Conservation (phyloP, 2,888 invertebrate species). For the Drosophila neonasuta region DNA sequence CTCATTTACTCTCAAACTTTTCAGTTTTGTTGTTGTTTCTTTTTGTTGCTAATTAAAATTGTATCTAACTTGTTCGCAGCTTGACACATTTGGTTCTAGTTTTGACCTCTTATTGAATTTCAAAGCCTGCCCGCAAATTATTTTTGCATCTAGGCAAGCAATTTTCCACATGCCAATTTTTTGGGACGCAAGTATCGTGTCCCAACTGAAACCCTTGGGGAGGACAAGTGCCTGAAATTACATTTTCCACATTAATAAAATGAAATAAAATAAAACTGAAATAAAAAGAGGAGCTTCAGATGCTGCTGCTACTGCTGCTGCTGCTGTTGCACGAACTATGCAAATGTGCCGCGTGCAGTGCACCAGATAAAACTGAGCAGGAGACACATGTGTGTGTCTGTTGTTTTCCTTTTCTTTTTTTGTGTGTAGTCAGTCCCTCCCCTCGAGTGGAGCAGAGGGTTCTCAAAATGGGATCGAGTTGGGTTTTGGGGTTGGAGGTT, state of each 20-base stretch:
- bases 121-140: conserved; percentile 24
- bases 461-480: conserved; percentile 9
- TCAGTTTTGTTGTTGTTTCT: not conserved
- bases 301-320: conserved; percentile 35
- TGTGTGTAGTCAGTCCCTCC: conserved; percentile 11
- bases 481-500: conserved; percentile 4
- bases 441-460: conserved; percentile 1
- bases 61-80: conserved; percentile 4
- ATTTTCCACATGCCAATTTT: conserved; percentile 62
- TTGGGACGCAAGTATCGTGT: conserved; percentile 13
- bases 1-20: not conserved
- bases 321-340: conserved; percentile 58
- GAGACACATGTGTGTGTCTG: conserved; percentile 42
- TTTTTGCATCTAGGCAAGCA: conserved; percentile 33
- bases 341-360: conserved; percentile 72
- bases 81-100: conserved; percentile 18
- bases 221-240: conserved; percentile 63
- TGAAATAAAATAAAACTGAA: conserved; percentile 51
- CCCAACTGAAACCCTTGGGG: not conserved
- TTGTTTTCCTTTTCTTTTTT: conserved; percentile 7
- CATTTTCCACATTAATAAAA: conserved; percentile 73
- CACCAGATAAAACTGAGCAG: conserved; percentile 67
- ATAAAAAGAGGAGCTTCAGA: conserved; percentile 24
- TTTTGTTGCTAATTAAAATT: conserved; percentile 15
- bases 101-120: conserved; percentile 30